Evolutionary conservation across 2,113 vertebrate species (phyloP).

Genomic region (Tursiops truncatus): DNA sequence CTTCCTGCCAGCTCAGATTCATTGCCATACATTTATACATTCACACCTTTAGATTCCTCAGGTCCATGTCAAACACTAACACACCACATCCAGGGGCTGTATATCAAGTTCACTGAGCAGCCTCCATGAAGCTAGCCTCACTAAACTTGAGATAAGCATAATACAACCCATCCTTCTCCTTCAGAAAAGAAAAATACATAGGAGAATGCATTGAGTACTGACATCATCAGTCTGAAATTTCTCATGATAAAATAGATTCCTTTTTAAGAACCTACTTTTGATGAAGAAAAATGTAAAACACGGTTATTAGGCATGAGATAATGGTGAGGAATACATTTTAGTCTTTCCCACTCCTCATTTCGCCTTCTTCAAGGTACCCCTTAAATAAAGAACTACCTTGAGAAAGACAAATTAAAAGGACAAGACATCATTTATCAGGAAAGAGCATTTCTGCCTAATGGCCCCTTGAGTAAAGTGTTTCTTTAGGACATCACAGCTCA

Average conservation of each 20-base stretch:
- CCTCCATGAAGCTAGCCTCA: not conserved
- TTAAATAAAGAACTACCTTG: constrained; percentile 66
- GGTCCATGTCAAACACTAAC: not conserved
- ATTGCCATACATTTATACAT: not conserved
- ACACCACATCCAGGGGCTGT: not conserved
- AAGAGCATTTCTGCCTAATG: constrained; percentile 61
- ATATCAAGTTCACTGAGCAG: not conserved
- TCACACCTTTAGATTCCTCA: not conserved
- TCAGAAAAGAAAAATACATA: not conserved
- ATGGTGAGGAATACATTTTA: not conserved
- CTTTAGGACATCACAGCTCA: constrained; percentile 59
- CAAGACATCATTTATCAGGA: constrained; percentile 52
- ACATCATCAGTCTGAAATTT: not conserved
- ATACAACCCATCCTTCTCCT: not conserved
- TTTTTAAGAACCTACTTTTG: not conserved
- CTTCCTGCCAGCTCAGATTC: not conserved
- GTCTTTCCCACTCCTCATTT: not conserved
- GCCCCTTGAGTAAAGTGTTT: constrained; percentile 63
- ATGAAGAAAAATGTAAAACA: constrained; percentile 29
- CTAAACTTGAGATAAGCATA: not conserved
- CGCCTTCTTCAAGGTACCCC: not conserved
- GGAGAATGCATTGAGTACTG: not conserved
- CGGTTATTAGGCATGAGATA: not conserved
- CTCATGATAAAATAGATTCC: not conserved
- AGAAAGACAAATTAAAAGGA: constrained; percentile 59